Conservation (phyloP, 2,888 invertebrate genomes). For the Agrochola circellaris region DNA sequence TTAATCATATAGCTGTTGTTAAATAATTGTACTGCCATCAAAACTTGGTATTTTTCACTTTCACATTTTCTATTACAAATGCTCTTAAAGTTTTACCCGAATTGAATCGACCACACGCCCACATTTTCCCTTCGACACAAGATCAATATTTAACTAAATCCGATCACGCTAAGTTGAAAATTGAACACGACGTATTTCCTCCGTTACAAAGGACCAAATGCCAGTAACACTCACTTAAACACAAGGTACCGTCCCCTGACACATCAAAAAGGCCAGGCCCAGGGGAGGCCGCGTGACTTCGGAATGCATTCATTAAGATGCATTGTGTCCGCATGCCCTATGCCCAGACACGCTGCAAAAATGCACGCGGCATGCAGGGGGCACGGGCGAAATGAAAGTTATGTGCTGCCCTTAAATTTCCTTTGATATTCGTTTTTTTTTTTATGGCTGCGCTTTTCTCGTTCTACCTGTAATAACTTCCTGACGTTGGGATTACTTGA, state of each 20-base stretch:
- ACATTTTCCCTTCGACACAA: neutral
- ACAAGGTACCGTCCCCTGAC: slow-evolving; percentile 52
- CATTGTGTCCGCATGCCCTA: slow-evolving; percentile 75
- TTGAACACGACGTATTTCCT: slow-evolving; percentile 33
- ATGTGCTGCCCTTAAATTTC: slow-evolving; percentile 26
- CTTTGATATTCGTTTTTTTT: slow-evolving; percentile 19
- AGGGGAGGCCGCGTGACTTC: slow-evolving; percentile 70
- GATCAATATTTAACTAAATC: slow-evolving; percentile 6
- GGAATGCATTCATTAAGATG: slow-evolving; percentile 82
- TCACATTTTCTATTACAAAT: neutral
- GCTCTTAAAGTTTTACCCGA: neutral
- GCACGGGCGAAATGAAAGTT: slow-evolving; percentile 51
- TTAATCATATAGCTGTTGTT: neutral
- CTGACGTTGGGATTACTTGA: too few species aligned
- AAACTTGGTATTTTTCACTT: neutral
- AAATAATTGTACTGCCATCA: neutral
- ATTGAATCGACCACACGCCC: neutral
- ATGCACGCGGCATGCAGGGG: slow-evolving; percentile 48
- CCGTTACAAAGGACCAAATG: slow-evolving; percentile 37
- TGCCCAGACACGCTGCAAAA: slow-evolving; percentile 54
- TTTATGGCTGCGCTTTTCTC: slow-evolving; percentile 29
- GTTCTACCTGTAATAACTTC: neutral
- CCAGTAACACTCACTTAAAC: slow-evolving; percentile 28
- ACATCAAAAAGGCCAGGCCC: slow-evolving; percentile 61
- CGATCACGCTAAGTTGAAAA: slow-evolving; percentile 45